phyloP scores from a whole-genome alignment of 2,797 vertebrate genomes.

The Argyrosomus regius region DNA sequence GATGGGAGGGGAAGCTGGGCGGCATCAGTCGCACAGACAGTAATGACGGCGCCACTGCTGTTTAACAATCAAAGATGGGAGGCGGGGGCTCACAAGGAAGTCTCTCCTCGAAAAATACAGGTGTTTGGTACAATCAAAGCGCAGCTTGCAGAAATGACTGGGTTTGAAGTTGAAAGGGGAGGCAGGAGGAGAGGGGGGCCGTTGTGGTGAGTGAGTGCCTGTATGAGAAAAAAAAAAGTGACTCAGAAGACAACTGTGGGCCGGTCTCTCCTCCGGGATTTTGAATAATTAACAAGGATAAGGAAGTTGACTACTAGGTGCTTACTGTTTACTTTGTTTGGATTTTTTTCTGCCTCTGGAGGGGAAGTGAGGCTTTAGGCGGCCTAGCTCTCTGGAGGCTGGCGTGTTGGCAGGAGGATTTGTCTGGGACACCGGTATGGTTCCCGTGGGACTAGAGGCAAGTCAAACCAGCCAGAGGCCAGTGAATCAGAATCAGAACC shows the following conservation, averaged over 20 bases:
- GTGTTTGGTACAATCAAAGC: slow-evolving; percentile 90
- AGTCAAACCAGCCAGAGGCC: slow-evolving; percentile 53
- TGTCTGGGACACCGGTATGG: slow-evolving; percentile 73
- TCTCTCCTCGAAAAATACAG: slow-evolving; percentile 89
- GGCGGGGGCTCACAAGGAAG: slow-evolving; percentile 87
- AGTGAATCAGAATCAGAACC: slow-evolving; percentile 62
- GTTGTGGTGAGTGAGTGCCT: slow-evolving; percentile 79
- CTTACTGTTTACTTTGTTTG: slow-evolving; percentile 81
- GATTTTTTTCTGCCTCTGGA: slow-evolving; percentile 67
- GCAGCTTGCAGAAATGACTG: slow-evolving; percentile 86
- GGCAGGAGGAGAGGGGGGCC: slow-evolving; percentile 63
- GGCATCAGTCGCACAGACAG: slow-evolving; percentile 85
- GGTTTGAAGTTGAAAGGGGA: slow-evolving; percentile 87
- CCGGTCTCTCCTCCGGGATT: slow-evolving; percentile 76
- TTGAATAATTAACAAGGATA: slow-evolving; percentile 84
- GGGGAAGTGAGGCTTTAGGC: slow-evolving; percentile 81
- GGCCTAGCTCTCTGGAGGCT: slow-evolving; percentile 74
- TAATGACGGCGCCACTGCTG: slow-evolving; percentile 87
- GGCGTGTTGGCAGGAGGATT: slow-evolving; percentile 77
- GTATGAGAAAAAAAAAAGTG: slow-evolving; percentile 68
- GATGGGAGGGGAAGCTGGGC: slow-evolving; percentile 81
- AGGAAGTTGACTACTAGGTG: slow-evolving; percentile 80
- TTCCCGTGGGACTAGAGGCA: slow-evolving; percentile 78
- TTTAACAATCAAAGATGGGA: slow-evolving; percentile 90
- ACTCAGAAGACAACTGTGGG: slow-evolving; percentile 77